phyloP scores from a whole-genome alignment of 2,113 vertebrate genomes.

The Apaloderma vittatum region DNA sequence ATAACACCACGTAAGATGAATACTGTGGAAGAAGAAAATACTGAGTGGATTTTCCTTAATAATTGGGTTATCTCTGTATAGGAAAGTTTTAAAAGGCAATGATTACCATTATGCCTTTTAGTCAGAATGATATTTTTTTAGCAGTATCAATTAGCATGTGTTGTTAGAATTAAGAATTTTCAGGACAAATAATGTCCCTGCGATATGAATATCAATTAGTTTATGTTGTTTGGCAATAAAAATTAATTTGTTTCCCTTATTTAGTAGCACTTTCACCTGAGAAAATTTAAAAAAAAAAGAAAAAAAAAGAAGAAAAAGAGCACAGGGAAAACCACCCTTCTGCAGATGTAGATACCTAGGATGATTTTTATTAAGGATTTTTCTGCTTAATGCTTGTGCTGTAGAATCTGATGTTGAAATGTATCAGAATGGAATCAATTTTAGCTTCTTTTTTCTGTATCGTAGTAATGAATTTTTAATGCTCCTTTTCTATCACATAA shows the following conservation, averaged over 20 bases:
- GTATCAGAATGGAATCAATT: not conserved
- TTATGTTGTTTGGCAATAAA: not conserved
- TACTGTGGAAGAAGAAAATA: not conserved
- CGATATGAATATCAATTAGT: not conserved
- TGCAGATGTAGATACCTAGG: not conserved
- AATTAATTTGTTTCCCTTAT: not conserved
- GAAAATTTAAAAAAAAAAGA: not conserved
- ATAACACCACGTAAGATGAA: not conserved
- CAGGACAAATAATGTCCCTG: not conserved
- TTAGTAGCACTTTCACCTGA: not conserved
- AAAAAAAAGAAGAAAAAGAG: not conserved
- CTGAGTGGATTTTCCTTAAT: not conserved
- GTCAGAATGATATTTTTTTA: not conserved
- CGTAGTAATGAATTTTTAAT: not conserved
- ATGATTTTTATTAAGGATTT: not conserved
- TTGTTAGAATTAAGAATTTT: not conserved
- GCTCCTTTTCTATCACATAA: not conserved
- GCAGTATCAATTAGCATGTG: not conserved
- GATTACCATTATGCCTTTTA: not conserved
- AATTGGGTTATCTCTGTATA: not conserved
- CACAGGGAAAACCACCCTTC: not conserved
- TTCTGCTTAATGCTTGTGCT: not conserved
- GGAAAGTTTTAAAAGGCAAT: not conserved
- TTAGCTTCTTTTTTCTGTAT: not conserved
- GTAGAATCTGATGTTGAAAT: not conserved